phyloP scores from a whole-genome alignment of 2,888 invertebrate genomes.

The Eupeodes latifasciatus region DNA sequence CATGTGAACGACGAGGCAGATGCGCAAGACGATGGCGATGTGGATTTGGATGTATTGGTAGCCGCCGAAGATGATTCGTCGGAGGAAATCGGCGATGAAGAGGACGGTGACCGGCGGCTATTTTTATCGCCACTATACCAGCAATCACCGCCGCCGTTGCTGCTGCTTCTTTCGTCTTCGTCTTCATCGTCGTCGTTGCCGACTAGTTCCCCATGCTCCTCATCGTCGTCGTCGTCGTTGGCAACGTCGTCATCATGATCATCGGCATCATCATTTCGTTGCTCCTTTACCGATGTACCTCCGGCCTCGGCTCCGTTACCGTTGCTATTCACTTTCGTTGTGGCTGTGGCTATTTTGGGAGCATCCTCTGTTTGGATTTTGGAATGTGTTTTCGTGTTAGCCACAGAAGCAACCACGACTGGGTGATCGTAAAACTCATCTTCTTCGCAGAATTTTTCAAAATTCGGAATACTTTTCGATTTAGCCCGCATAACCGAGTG shows the following conservation, averaged over 20 bases:
- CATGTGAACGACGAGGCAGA: constrained; percentile 82
- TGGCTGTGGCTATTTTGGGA: constrained; percentile 67
- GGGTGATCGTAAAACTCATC: constrained; percentile 79
- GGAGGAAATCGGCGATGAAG: constrained; percentile 80
- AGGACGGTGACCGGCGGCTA: constrained; percentile 79
- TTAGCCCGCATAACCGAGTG: constrained; percentile 80
- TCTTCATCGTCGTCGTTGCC: constrained; percentile 46
- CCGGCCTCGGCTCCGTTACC: neutral
- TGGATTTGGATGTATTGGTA: constrained; percentile 66
- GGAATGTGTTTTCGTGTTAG: constrained; percentile 78
- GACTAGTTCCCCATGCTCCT: constrained; percentile 37
- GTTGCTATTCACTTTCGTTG: constrained; percentile 39
- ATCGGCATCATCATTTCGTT: constrained; percentile 19
- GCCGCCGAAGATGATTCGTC: constrained; percentile 78
- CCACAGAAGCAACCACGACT: constrained; percentile 40
- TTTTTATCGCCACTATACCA: constrained; percentile 77
- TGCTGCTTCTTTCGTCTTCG: neutral
- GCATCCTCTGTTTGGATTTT: constrained; percentile 77
- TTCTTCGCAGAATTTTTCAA: constrained; percentile 83
- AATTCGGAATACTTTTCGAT: constrained; percentile 84
- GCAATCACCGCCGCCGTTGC: constrained; percentile 58
- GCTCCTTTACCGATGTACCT: constrained; percentile 23
- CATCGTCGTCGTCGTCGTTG: constrained; percentile 13
- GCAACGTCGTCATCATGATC: constrained; percentile 42
- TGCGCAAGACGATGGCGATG: constrained; percentile 78